Percentiles rank a stretch among this genome's conserved stretches.
Evolutionary conservation across 2,113 vertebrate genomes (phyloP).

Genomic region (Saguinus midas): DNA sequence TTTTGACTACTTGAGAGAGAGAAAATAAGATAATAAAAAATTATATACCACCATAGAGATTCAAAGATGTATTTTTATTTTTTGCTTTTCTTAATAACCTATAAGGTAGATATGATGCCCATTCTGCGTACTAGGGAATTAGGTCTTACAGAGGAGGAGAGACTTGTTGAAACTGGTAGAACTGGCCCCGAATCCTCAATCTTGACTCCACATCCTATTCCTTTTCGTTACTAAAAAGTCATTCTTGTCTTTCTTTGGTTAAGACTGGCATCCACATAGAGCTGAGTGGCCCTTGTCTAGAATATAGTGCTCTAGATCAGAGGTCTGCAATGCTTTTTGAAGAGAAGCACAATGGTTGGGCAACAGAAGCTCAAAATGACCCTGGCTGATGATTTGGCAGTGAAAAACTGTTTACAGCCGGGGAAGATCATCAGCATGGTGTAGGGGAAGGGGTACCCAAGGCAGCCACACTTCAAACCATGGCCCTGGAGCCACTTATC

Average conservation of each 20-base stretch:
- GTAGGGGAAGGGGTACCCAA: no score
- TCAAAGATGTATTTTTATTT: not conserved
- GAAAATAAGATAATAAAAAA: not conserved
- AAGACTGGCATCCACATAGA: not conserved
- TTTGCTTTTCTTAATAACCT: not conserved
- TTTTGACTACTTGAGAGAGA: not conserved
- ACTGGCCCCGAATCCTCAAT: not conserved
- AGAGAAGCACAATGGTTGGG: not conserved
- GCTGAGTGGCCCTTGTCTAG: not conserved
- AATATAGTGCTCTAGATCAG: not conserved
- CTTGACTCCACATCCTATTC: not conserved
- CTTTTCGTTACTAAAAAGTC: not conserved
- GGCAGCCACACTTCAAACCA: not conserved
- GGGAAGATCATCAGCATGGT: accelerated
- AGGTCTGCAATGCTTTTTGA: not conserved
- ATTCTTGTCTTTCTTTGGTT: not conserved
- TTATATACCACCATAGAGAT: not conserved
- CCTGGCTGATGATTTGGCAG: not conserved
- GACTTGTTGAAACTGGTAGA: not conserved
- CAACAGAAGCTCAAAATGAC: not conserved
- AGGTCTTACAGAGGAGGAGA: not conserved
- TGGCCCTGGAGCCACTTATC: not conserved
- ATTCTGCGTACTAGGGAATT: not conserved
- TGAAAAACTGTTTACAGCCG: accelerated
- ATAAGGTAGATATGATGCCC: not conserved